Base-by-base conservation (phyloP, 2,797 vertebrate genomes). In the Fratercula arctica region DNA sequence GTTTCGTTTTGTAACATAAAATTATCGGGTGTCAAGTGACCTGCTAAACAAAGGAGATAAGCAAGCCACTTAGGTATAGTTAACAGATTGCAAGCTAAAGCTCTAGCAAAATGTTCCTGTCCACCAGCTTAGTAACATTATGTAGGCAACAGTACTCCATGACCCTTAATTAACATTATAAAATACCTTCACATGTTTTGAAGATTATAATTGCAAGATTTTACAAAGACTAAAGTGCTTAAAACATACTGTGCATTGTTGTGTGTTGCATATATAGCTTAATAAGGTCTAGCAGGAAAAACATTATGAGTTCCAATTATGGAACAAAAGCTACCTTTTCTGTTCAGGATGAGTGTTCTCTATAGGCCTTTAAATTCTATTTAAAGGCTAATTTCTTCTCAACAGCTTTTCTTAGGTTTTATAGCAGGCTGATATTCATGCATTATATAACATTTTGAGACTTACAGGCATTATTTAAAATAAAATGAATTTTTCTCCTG, bases 161-260 rank as follows among this genome's bases (percentile, higher is more conserved):
- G 95, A 94, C 48, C 85, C 61, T 94, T 96, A 97, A 97, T 96
- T 97, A 97, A 92, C 83, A 72, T 84, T 86, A 85, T 95, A 90
- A 96, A 95, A 96, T 66, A 88, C 31, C 63, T 95, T 92, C 88
- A 87, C 85, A 60, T 91, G 80, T 86, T 96, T 93, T 84, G 43
- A 54, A 94, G 46, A 90, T 90, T 94, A 87, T 90, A 96, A 94
- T 82, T 86, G 80, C 18, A 28, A 89, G 85, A 74, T 90, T 94
- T 94, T 90, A 78, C n/a, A 61, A 87, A 95, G 89, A 51, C 45
- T 90, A 70, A 85, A 90, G 80, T 57, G 39, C 50, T 90, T 96
- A 96, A 96, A 96, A 93, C 50, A 90, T 93, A 79, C 43, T 67
- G 60, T 87, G 68, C 46, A 57, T 94, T 93, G 82, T 61, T 94